These are phyloP conservation scores for Tetanocera ferruginea DNA, from an alignment of 2,888 invertebrate species.

Conservation along the genomic window DNA sequence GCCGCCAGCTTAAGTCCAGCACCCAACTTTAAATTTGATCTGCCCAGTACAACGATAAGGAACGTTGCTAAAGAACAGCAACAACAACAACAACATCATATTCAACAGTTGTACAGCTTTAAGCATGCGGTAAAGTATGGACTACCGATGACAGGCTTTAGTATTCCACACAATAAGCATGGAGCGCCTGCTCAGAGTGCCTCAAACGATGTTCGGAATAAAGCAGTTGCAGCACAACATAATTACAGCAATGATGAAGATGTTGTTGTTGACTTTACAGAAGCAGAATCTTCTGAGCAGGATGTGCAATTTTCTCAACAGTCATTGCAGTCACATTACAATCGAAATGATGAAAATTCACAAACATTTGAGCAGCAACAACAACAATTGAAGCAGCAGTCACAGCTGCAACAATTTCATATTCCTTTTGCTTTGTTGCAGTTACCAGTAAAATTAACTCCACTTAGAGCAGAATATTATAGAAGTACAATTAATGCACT, in stretches of 20 bases:
- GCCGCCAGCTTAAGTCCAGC: too few relatives aligned
- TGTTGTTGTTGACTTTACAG: slow-evolving; percentile 6
- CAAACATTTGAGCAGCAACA: not conserved
- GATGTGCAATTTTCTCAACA: not conserved
- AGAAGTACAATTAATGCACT: not conserved
- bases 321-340: not conserved
- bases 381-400: not conserved
- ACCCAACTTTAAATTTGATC: too few relatives aligned
- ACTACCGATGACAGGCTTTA: slow-evolving; percentile 23
- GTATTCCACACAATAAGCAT: slow-evolving; percentile 15
- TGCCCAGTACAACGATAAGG: too few relatives aligned
- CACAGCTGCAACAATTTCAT: slow-evolving; percentile 23
- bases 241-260: slow-evolving; percentile 4
- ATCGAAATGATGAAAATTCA: not conserved
- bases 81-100: not conserved
- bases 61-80: not conserved
- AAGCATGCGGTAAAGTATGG: slow-evolving; percentile 33
- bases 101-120: slow-evolving; percentile 3
- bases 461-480: slow-evolving; percentile 13
- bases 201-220: not conserved
- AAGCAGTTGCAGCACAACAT: not conserved
- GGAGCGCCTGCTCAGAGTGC: slow-evolving; percentile 6
- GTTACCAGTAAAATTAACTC: slow-evolving; percentile 26
- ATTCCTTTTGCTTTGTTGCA: slow-evolving; percentile 39
- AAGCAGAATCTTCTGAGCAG: not conserved